Evolutionary conservation across 35 echinoderm and acorn worm species (phyloP).

Genomic region (Chiridota heheva): DNA sequence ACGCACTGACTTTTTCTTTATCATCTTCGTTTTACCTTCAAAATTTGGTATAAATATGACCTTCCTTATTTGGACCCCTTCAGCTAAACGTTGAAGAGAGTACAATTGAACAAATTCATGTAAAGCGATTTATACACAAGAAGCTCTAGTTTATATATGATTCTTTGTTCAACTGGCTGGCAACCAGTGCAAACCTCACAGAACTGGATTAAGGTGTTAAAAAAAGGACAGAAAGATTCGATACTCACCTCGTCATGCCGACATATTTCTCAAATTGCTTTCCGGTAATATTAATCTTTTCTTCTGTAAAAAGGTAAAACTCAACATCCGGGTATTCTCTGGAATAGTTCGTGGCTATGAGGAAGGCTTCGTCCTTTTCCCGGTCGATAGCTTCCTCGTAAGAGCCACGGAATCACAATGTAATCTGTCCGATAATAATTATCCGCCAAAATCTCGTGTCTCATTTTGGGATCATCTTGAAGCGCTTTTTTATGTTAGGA

Average conservation of each 20-base stretch:
- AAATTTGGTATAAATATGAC: too few species aligned
- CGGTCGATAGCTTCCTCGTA: conserved; percentile 23
- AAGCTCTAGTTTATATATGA: too few species aligned
- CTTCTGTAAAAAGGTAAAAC: conserved; percentile 57
- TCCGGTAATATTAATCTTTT: conserved; percentile 43
- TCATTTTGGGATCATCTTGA: neutral
- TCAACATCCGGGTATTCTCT: conserved; percentile 43
- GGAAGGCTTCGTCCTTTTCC: conserved; percentile 3
- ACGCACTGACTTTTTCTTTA: too few species aligned
- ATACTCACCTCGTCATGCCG: conserved; percentile 45
- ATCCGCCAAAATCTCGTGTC: conserved; percentile 37
- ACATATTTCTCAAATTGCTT: conserved; percentile 30
- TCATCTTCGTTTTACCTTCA: too few species aligned
- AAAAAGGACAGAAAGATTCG: too few species aligned
- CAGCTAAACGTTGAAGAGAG: too few species aligned
- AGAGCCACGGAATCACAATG: conserved; percentile 70
- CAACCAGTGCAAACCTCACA: too few species aligned
- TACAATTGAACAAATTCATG: too few species aligned
- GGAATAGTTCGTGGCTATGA: conserved; percentile 34
- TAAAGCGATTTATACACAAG: too few species aligned
- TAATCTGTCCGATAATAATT: conserved; percentile 35
- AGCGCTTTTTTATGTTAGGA: conserved; percentile 22
- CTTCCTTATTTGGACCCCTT: too few species aligned
- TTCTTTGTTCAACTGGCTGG: too few species aligned
- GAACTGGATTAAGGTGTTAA: too few species aligned